Base-by-base conservation (phyloP, 1,140 invertebrate species). In the Drosophila mayri region DNA sequence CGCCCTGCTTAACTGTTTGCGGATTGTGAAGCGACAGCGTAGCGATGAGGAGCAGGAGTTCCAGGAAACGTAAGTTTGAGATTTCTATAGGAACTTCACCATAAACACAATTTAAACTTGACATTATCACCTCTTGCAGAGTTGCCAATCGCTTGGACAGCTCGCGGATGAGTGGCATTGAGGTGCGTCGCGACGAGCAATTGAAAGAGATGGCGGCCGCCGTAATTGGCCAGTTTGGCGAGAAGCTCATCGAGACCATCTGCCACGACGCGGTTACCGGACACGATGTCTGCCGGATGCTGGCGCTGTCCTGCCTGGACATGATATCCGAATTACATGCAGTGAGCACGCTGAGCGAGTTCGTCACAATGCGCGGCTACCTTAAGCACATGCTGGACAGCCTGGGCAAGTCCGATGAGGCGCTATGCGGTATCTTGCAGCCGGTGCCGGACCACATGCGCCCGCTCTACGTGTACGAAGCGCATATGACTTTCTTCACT, bases 251-350 rank as follows among this genome's bases (percentile, higher is more conserved):
- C 91, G 96, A 97, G 76, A 95, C 97, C 32, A 93, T 98, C 30
- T 97, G 97, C 81, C 95, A 96, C 62, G 98, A 98, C 93, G 97
- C 96, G 65, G 96, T 97, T 10, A 96, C 96, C 14, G 97, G 97
- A 0, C 97, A 98, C 90, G 97, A 98, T 83, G 95, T 98, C 20
- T 97, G 97, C 85, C 96, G 97, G 93, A 98, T 98, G 96, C 93
- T 98, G 55, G 96, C 97, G 0, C 93, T 99, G 32, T 95, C 97
- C 1, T 96, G 96, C 62, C 93, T 98, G 37, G 96, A 97, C 86
- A 95, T 96, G 38, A 94, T 98, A 28, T 93, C 98, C 0, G 95
- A 96, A 47, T 93, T 97, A 60, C 96, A 97, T 74, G 95, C 95
- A 10, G 94, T 93, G 25, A 74, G 95, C 14, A 95, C 95, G 18